Base-by-base conservation (phyloP, 2,888 invertebrate species). In the Apamea epomidion region DNA sequence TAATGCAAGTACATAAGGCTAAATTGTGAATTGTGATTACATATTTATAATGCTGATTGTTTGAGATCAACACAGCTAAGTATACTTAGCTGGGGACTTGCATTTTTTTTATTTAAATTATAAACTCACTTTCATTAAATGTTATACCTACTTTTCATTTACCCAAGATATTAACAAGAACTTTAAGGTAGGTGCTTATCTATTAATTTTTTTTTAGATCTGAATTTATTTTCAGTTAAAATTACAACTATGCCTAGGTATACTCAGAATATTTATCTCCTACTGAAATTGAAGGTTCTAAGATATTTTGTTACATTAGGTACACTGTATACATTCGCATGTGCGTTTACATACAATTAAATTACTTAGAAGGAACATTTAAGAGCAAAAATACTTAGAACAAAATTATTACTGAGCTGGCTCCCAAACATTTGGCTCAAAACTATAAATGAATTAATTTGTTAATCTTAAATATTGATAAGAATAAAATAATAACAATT, bases 31-130 rank as follows among this genome's bases (percentile, higher is more conserved):
- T 58, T 60, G 37, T 72, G 10, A 79, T 76, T 75, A 81, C 54
- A 88, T 82, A 83, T 84, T 84, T 86, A 84, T 89, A 86, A 89
- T 83, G 88, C 78, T 64, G 83, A 84, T 84, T 80, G 75, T 74
- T 60, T 86, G 89, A 89, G 88, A 89, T 89, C 89, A 89, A 84
- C 82, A 83, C 76, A 74, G 70, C 76, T 82, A 82, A 83, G 37
- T 64, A 78, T 74, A 69, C 42, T 51, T 54, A 69, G 25, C 62
- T 62, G 29, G 45, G 64, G 70, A 77, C 64, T 74, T 76, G 54
- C 48, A 78, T n/a, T 72, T 76, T 42, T 58, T 37, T 8, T 6
- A 37, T 51, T 64, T 29, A 3, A 54, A 69, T 65, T 45, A 32
- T 58, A 21, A 48, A 60, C 14, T 54, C 7, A 62, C 45, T 51